Evolutionary conservation across 2,888 invertebrate species (phyloP), one percentile per base, ranked within the genome.

Genomic region (Mesorhabditis spiculigera): DNA sequence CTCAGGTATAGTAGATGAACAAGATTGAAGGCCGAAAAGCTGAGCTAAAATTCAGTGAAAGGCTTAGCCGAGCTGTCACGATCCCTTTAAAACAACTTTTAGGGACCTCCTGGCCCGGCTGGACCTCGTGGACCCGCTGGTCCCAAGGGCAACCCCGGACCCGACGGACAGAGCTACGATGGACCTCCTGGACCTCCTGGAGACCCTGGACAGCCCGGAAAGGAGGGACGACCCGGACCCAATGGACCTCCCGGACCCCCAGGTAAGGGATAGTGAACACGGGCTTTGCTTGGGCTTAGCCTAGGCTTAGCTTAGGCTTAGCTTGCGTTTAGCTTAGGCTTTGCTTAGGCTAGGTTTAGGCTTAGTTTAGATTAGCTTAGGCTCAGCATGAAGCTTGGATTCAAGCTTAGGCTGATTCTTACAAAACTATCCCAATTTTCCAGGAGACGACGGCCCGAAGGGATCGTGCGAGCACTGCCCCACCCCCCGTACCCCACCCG

Each of bases 401-500:
- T n/a, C n/a, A n/a, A n/a, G n/a, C n/a, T n/a, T n/a, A n/a, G n/a
- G n/a, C n/a, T n/a, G n/a, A n/a, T n/a, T n/a, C n/a, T n/a, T n/a
- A n/a, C n/a, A n/a, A n/a, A n/a, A n/a, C n/a, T n/a, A n/a, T n/a
- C n/a, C n/a, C 10, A 13, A 58, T 58, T 58, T 58, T 58, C 4
- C 63, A 8, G 80, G 80, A 77, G 79, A 79, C 70, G 78, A 77
- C 71, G 80, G 80, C 73, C 76, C 75, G 66, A 78, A 78, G 73
- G 73, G 72, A 70, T 78, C 78, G 69, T 80, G 80, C 73, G 78
- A 78, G 71, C 75, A 45, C n/a, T 3, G 67, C 69, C 5, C 72
- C 78, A 78, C 78, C 66, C 80, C 80, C 71, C 78, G 80, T 68
- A 80, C 80, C 66, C 80, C 80, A 69, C 80, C 80, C 73, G 80